Evolutionary conservation across 2,888 invertebrate species (phyloP), one percentile per base, ranked within the genome.

Genomic region (Agapostemon virescens): DNA sequence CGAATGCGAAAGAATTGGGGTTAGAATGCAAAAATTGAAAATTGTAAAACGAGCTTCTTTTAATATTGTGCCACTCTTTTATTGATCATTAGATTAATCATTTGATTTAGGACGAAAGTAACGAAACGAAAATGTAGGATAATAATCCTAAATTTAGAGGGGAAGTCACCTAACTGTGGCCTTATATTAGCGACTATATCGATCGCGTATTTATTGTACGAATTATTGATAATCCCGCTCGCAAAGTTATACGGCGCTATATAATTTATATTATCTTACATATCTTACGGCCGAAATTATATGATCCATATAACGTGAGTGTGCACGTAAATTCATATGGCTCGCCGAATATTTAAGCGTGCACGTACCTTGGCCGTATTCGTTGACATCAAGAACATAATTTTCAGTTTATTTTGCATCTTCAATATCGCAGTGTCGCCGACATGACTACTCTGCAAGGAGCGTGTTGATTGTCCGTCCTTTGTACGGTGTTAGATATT

Each of bases 201-300:
- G 49, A 49, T 49, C 49, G n/a, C n/a, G 49, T 49, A 49, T 49
- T 49, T 49, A 49, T n/a, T 49, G n/a, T 11, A n/a, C n/a, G 49
- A 49, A 49, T 49, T n/a, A 49, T 49, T 49, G 49, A 49, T 49
- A 49, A 49, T n/a, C 49, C n/a, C n/a, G 49, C 9, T 11, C 11
- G n/a, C n/a, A 49, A 49, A n/a, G 49, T 49, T 49, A 49, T 49
- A 49, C 11, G n/a, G 49, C 3, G 9, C 49, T n/a, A 49, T 49
- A 49, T 49, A 49, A 49, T 49, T 49, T 49, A 49, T 49, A n/a
- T 49, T n/a, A 11, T 49, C 49, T 49, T 49, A 11, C 49, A n/a
- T 49, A 49, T 49, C 49, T 49, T 49, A 49, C n/a, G 49, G n/a
- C 49, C 49, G 4, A 11, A 49, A n/a, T 49, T 49, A 49, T 49